Conservation (phyloP, 2,113 vertebrate genomes). For the Etheostoma spectabile region DNA sequence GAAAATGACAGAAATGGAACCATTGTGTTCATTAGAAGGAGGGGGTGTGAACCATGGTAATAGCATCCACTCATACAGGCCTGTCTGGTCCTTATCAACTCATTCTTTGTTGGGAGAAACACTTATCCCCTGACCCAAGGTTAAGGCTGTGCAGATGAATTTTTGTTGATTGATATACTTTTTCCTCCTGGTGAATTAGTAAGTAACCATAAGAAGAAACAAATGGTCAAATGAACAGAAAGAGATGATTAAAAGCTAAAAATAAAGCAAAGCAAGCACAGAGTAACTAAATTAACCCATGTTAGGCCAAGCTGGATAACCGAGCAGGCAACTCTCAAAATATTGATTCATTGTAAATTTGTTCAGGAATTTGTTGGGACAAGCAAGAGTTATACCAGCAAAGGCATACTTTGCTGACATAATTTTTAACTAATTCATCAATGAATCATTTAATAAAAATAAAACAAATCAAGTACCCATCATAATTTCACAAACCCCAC, state of each 20-base stretch:
- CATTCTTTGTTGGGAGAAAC: conserved; percentile 2
- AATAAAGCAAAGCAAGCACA: background rate
- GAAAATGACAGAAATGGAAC: conserved; percentile 28
- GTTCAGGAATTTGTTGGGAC: background rate
- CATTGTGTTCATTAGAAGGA: conserved; percentile 16
- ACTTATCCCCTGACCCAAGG: conserved; percentile 8
- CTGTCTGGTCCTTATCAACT: background rate
- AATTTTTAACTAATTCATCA: background rate
- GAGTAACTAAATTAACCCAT: background rate
- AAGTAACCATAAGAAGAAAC: background rate
- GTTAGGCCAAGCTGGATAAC: background rate
- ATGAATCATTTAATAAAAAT: background rate
- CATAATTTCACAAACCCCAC: background rate
- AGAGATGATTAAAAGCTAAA: background rate
- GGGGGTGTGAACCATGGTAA: conserved; percentile 14
- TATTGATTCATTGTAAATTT: background rate
- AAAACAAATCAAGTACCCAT: background rate
- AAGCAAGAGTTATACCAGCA: background rate
- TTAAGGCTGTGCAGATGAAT: conserved; percentile 13
- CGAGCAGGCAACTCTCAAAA: background rate
- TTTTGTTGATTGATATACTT: background rate
- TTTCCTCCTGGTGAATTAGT: background rate
- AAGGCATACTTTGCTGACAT: too few relatives aligned
- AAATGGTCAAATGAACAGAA: background rate
- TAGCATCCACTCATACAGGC: conserved; percentile 1